Base-by-base conservation (phyloP, 2,888 invertebrate species). In the Diaphora mendica region DNA sequence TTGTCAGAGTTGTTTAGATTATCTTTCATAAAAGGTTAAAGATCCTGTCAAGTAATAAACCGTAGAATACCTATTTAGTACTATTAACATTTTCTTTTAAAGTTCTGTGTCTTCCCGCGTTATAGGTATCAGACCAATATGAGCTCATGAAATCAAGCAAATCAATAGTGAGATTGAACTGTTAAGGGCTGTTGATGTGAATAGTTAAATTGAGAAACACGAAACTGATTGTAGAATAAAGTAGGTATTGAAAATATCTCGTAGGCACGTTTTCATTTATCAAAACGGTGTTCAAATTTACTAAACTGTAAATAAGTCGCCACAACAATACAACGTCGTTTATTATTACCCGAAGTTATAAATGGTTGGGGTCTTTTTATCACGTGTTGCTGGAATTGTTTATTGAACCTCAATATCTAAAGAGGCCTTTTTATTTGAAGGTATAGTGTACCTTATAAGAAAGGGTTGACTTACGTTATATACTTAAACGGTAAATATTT, bases 191-290 rank as follows among this genome's bases (percentile, higher is more conserved):
- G 44, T 44, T 44, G 3, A 44, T 15, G 44, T 44, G 44, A 44
- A 44, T 44, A 44, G 3, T 59, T 15, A 26, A 59, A 26, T 59
- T n/a, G 4, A 55, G n/a, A 8, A 59, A 26, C 7, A 44, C 9
- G 9, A 42, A 26, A 42, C 1, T 66, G 26, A 26, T 42, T 42
- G 13, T 13, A 26, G 4, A 26, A 26, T 11, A 71, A 68, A 51
- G 23, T 23, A 51, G 23, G 51, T 23, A 23, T 81, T 83, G 81
- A 51, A 76, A 65, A 64, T 76, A 68, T 71, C 71, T 73, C 69
- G 30, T 68, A 80, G 55, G 76, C 7, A 78, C 67, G 71, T 79
- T n/a, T 73, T 70, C 73, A 79, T 82, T 82, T 79, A 79, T 79
- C 80, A 82, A 81, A 85, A 80, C 71, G 26, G 5, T 67, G 23